A percentile compares a stretch with the other conserved stretches of the same genome.
phyloP scores from a whole-genome alignment of 2,113 vertebrate species.

The Ramphastos sulfuratus region DNA sequence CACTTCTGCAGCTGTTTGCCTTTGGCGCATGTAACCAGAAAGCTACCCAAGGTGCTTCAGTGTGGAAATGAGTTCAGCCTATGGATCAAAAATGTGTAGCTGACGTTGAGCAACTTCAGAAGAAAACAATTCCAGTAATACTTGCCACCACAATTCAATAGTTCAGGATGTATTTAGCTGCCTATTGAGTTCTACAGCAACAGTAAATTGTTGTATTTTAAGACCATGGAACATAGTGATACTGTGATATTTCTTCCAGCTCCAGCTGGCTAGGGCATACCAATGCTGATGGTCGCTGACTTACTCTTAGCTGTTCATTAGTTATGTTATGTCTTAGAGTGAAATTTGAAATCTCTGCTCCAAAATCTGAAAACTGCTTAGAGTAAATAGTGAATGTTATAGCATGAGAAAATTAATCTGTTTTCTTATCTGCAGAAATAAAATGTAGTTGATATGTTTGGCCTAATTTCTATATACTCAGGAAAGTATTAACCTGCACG shows the following conservation, averaged over 20 bases:
- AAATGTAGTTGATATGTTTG: background rate
- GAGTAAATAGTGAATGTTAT: background rate
- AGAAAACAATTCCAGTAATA: background rate
- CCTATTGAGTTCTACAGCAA: background rate
- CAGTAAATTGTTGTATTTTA: background rate
- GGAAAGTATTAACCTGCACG: conserved; percentile 28
- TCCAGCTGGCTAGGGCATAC: background rate
- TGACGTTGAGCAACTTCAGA: background rate
- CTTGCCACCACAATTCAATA: background rate
- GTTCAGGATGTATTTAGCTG: background rate
- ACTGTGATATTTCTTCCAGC: background rate
- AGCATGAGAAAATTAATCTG: background rate
- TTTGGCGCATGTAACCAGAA: background rate
- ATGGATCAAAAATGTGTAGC: background rate
- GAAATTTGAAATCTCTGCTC: background rate
- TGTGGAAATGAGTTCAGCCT: background rate
- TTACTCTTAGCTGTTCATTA: background rate
- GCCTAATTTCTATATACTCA: background rate
- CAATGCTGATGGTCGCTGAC: background rate
- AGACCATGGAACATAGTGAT: background rate
- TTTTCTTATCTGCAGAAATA: background rate
- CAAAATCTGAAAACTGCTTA: background rate
- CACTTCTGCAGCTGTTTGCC: background rate
- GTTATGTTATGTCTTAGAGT: background rate
- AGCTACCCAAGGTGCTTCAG: background rate